These are phyloP conservation scores for Euphydryas editha DNA, from an alignment of 2,888 invertebrate genomes.

Conservation along the genomic window DNA sequence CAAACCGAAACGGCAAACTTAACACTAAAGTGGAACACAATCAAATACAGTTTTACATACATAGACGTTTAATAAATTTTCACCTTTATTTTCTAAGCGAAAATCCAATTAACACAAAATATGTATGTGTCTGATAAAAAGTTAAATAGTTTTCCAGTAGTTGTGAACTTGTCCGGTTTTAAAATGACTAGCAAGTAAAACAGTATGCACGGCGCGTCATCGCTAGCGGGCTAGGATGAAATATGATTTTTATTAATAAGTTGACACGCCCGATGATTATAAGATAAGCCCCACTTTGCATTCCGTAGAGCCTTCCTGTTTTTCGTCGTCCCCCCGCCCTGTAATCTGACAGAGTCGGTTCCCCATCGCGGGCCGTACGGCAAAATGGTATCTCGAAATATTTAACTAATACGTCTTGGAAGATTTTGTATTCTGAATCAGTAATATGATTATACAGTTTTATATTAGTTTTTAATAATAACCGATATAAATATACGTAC, in stretches of 20 bases:
- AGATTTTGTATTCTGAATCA: background rate
- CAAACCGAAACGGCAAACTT: background rate
- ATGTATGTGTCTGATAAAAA: background rate
- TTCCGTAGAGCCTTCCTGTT: conserved; percentile 77
- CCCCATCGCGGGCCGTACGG: conserved; percentile 46
- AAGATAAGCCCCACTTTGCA: conserved; percentile 83
- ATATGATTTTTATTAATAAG: conserved; percentile 85
- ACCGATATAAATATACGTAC: background rate
- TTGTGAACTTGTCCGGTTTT: conserved; percentile 42
- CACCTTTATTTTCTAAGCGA: background rate
- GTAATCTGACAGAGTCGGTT: conserved; percentile 69
- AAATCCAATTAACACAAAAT: background rate
- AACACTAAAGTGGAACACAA: too few relatives aligned
- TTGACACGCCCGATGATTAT: conserved; percentile 84
- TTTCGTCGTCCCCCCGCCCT: conserved; percentile 62
- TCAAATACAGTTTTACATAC: background rate
- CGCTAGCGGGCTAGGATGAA: conserved; percentile 65
- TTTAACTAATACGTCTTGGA: conserved; percentile 10
- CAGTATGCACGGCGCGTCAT: conserved; percentile 67
- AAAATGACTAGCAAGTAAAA: conserved; percentile 58
- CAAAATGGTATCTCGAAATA: conserved; percentile 48
- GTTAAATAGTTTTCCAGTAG: conserved; percentile 2
- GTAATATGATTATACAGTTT: background rate
- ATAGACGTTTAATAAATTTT: background rate
- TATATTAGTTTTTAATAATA: background rate